Evolutionary conservation across 2,113 vertebrate species (phyloP), one percentile per base, ranked within the genome.

Genomic region (Megatriorchis doriae): DNA sequence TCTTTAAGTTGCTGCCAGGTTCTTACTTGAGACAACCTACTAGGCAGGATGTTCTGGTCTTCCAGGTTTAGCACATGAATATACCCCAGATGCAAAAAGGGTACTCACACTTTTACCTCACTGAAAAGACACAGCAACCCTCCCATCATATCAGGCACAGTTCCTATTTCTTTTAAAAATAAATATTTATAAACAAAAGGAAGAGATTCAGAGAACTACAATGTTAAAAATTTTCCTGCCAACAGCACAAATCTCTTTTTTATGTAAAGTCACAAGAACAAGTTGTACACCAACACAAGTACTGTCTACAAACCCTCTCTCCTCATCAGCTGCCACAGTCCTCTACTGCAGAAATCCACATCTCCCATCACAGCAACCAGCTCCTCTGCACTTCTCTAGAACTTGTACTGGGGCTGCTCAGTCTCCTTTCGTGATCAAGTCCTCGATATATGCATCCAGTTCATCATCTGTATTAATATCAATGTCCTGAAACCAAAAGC

Each of bases 381-480:
- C 62, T 56, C 48, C 38, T 78, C 48, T 29, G 71, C 21, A 11
- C 70, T 72, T 56, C 67, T 78, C 92, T 92, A 71, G 75, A 67
- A 82, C 65, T 93, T 56, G 67, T 74, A 68, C 86, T 86, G 34
- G 18, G 90, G 45, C 53, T 63, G 36, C 81, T 98, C 94, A 98
- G 93, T 99, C 99, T 83, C 99, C 99, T 97, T 99, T 99, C 52
- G 99, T 99, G 86, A 99, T 99, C 94, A 99, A 98, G 96, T 99
- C 99, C 84, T 99, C 99, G 8, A 99, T 99, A 96, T 99, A 99
- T 15, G 99, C 99, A 79, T 99, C 99, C 95, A 99, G 98, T 92
- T 99, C 99, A 53, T 99, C 99, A 72, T 99, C 99, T 65, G 99
- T 99, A 97, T 99, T 99, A 97, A 99, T 99, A 97, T 99, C 99